Percentiles rank a stretch among this genome's conserved stretches.
These are phyloP conservation scores for Podiceps cristatus DNA, from an alignment of 2,113 vertebrate species.

Conservation along the genomic window DNA sequence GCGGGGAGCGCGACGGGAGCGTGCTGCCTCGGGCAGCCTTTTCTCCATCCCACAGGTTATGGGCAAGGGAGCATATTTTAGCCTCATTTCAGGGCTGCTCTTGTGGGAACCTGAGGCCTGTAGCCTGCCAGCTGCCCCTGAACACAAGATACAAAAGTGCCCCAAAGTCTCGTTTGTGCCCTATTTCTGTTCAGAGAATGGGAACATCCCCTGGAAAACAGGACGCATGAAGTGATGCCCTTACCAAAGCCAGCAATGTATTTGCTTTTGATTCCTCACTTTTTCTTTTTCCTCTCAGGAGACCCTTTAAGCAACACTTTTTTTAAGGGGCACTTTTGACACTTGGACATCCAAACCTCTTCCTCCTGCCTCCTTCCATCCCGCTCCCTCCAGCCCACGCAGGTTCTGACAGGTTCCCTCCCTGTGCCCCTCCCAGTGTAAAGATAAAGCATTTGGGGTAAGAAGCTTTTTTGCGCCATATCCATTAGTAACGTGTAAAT, in stretches of 20 bases:
- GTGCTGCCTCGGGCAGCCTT: background rate
- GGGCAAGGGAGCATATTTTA: background rate
- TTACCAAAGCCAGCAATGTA: background rate
- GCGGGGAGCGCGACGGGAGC: accelerated
- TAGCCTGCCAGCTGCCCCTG: background rate
- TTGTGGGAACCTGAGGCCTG: background rate
- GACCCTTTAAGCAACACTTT: background rate
- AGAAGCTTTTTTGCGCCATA: background rate
- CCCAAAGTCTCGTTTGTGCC: background rate
- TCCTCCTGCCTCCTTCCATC: background rate
- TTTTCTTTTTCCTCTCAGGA: background rate
- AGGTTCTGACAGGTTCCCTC: background rate
- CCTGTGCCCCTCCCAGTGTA: background rate
- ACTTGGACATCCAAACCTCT: background rate
- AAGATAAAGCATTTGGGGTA: background rate
- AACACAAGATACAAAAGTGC: background rate
- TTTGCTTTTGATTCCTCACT: background rate
- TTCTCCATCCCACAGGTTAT: background rate
- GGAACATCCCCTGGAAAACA: background rate
- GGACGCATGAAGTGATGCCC: accelerated
- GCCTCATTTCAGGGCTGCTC: background rate
- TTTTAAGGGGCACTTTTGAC: background rate
- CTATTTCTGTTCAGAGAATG: background rate
- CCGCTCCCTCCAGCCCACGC: background rate
- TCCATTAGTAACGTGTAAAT: background rate